Evolutionary conservation across 2,888 invertebrate species (phyloP), one percentile per base, ranked within the genome.

Genomic region (Molanna angustata): DNA sequence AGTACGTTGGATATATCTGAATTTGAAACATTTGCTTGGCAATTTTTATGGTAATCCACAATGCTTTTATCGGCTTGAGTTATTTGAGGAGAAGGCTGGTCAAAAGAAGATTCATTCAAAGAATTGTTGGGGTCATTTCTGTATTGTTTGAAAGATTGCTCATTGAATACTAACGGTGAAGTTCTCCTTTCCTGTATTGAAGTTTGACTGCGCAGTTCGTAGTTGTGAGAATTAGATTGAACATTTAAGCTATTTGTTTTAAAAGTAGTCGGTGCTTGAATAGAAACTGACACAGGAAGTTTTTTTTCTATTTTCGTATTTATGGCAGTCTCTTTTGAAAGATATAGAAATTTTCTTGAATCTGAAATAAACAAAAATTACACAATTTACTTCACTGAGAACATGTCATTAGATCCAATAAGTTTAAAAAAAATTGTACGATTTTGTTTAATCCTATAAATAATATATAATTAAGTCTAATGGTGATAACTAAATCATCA

Each of bases 111-210:
- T 18, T 33, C 39, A 14, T 55, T 39, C 16, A 55, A 55, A 20
- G 55, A 55, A 20, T 55, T 21, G 18, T 55, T 39, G n/a, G n/a
- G n/a, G n/a, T 43, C 19, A 14, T 51, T 46, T 33, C 54, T 49
- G 37, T 54, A 54, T 31, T 54, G 45, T 2, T 45, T 54, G 22
- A 49, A 54, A 20, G 20, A 17, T 7, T 2, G 21, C 14, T 11
- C 16, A n/a, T 32, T 18, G 9, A 19, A 14, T n/a, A 16, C 2
- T 2, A 16, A 6, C 13, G 32, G 18, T 6, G 16, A 2, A 6
- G n/a, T 19, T 32, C n/a, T 13, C 7, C 14, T 27, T 13, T 35
- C 21, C 4, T n/a, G 20, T 4, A 20, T 13, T 4, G 35, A 35
- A 9, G 16, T 13, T 21, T 35, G 33, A 21, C 21, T 46, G 11